Evolutionary conservation across 1,140 invertebrate genomes (phyloP), one percentile per base, ranked within the genome.

Genomic region (Zophobas morio): DNA sequence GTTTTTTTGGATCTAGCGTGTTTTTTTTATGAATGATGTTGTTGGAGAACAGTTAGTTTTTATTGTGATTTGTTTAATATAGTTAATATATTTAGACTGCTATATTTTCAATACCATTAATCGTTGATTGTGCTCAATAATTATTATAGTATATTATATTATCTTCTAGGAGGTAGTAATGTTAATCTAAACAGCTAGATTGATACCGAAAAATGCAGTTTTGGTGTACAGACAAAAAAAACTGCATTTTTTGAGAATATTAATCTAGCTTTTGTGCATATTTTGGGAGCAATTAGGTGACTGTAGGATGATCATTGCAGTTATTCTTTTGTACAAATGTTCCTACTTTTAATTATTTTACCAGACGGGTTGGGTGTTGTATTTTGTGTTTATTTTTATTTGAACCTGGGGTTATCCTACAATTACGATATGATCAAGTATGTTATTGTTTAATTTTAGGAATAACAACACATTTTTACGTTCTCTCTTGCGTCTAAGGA

Each of bases 271-370:
- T 66, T 66, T 66, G 60, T 73, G 71, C 40, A 73, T 73, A 73
- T 54, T 73, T 73, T 33, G 71, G 71, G 71, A 73, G 49, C 71
- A 73, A 73, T n/a, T 73, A 36, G 51, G 71, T 73, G 71, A 54
- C 39, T 73, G 49, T 73, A 73, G 71, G 71, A 73, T 73, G 47
- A 54, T 72, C 35, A 72, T 70, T 73, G 36, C 37, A 36, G 20
- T 60, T 36, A 37, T 60, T 60, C 3, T 60, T 66, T 63, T 66
- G 5, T 66, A 66, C 60, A 66, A 57, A 46, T 46, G 42, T 46
- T 46, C n/a, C 49, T 2, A 51, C n/a, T 39, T 20, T 20, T 20
- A 20, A 20, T 20, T 20, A 20, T 20, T 20, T 20, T 20, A 20
- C 20, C 20, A 20, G 20, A 20, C 20, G 20, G 60, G 60, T 46